These are phyloP conservation scores for Geotrypetes seraphini DNA, from an alignment of 2,797 vertebrate species.

Conservation along the genomic window DNA sequence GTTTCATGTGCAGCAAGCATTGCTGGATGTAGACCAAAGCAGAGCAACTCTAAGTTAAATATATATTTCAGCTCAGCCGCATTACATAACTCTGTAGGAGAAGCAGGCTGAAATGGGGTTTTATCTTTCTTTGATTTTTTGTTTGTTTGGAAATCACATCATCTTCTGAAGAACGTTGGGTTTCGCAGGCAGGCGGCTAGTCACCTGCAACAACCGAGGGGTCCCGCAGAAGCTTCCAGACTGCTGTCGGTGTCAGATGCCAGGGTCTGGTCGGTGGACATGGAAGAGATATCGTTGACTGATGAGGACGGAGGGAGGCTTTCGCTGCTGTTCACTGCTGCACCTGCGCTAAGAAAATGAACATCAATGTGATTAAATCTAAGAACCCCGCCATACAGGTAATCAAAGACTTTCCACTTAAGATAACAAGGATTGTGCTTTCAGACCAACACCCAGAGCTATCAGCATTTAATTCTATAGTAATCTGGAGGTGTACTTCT, in stretches of 20 bases:
- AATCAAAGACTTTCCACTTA: background rate
- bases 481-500: no score
- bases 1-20: conserved; percentile 51
- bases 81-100: conserved; percentile 60
- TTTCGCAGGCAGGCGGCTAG: conserved; percentile 99
- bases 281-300: conserved; percentile 98
- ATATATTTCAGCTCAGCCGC: conserved; percentile 78
- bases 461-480: no score
- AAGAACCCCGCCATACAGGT: no score
- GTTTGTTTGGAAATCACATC: conserved; percentile 50
- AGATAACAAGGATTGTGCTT: no score
- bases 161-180: conserved; percentile 96
- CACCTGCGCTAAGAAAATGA: conserved; percentile 99
- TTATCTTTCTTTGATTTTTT: conserved; percentile 35
- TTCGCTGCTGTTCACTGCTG: conserved; percentile 99
- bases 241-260: conserved; percentile 99
- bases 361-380: conserved; percentile 85
- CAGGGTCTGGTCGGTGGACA: conserved; percentile 99
- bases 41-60: conserved; percentile 92
- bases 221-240: conserved; percentile 96
- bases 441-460: no score
- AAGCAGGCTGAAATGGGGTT: conserved; percentile 76
- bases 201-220: conserved; percentile 99
- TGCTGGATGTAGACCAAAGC: conserved; percentile 80
- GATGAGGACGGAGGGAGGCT: conserved; percentile 96